Evolutionary conservation across 1,140 invertebrate species (phyloP), one percentile per base, ranked within the genome.

Genomic region (Platorchestia sp.): DNA sequence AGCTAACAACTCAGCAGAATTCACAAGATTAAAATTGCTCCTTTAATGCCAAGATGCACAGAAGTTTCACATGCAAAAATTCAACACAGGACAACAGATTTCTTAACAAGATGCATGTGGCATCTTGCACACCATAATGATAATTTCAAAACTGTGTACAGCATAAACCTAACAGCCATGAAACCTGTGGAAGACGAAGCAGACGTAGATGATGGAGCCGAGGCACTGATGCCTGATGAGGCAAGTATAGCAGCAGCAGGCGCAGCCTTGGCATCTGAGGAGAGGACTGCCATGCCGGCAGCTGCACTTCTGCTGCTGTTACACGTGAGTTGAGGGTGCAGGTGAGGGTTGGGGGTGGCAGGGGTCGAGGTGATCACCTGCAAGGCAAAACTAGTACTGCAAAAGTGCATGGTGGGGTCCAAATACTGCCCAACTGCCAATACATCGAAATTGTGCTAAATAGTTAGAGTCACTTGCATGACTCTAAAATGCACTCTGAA

Each of bases 281-380:
- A 93, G 44, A 45, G 91, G 36, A 5, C 19, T 22, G 91, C 43
- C 0, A 10, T 47, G 45, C 45, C 40, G 0, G 19, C 91, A n/a
- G 44, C 91, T 45, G 43, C 45, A 93, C 5, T 10, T 47, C 43
- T 40, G 45, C 45, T 93, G 91, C 45, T n/a, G 91, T 42, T 22
- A 45, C 89, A 42, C 14, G 91, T n/a, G 36, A 93, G 91, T 41
- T 93, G 91, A 6, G 91, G 45, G 91, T 93, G 91, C 43, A 93
- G n/a, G 91, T 93, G 91, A 47, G 45, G 44, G 44, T 93, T 93
- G 91, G 91, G 91, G 44, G 91, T 44, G 45, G 91, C 91, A 93
- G 91, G 91, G 6, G 91, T 93, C 7, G 91, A 93, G 1, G 91
- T 93, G 6, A 93, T 93, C 91, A 93, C 91, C 91, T 93, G 91